Percentiles rank a stretch among this genome's conserved stretches.
Conservation (phyloP, 1,140 invertebrate species). For the Sweltsa coloradensis region DNA sequence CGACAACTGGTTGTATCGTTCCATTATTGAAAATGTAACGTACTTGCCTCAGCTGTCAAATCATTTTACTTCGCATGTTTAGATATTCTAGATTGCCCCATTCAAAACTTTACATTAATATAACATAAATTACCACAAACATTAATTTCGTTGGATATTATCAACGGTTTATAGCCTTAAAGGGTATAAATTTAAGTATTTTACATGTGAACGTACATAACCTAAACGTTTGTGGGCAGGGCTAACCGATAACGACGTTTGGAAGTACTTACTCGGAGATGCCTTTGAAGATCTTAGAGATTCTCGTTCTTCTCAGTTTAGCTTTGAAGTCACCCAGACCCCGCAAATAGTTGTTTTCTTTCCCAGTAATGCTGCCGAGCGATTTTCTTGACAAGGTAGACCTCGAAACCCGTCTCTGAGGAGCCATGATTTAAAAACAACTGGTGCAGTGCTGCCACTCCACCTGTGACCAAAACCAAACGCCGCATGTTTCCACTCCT, state of each 20-base stretch:
- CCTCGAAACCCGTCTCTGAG: too few species aligned
- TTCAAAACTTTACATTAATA: not conserved
- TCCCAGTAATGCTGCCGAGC: not conserved
- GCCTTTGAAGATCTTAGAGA: constrained; percentile 1
- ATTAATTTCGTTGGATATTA: not conserved
- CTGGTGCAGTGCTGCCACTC: too few species aligned
- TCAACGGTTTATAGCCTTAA: not conserved
- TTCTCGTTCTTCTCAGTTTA: constrained; percentile 1
- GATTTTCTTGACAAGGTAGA: too few species aligned
- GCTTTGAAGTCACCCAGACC: constrained; percentile 2
- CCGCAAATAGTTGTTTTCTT: constrained; percentile 3
- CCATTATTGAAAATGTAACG: too few species aligned
- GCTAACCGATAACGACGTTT: not conserved
- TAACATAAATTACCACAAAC: not conserved
- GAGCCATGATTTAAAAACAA: too few species aligned
- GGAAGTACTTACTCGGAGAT: not conserved
- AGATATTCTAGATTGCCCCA: too few species aligned
- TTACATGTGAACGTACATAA: not conserved
- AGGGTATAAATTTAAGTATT: not conserved
- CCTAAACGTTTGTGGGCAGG: not conserved
- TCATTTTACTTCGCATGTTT: too few species aligned
- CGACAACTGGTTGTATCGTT: too few species aligned
- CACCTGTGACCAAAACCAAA: too few species aligned
- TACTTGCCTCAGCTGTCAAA: too few species aligned
- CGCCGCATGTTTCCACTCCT: too few species aligned